Evolutionary conservation across 2,797 vertebrate species (phyloP).

Genomic region (Thunnus albacares): DNA sequence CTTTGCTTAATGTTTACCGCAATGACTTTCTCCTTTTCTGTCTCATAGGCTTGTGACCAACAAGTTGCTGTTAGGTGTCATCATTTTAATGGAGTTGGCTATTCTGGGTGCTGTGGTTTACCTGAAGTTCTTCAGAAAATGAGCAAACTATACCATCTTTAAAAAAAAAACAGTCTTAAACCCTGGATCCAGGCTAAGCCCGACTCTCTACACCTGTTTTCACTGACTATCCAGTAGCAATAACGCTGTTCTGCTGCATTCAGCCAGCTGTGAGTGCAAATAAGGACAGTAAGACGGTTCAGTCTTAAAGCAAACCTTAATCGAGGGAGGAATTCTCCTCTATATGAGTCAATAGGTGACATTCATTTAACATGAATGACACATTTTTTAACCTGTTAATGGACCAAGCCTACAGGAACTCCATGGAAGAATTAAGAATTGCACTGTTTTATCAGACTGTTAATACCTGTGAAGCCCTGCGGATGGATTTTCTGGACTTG

Average conservation of each 20-base stretch:
- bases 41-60: slow-evolving; percentile 92
- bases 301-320: slow-evolving; percentile 23
- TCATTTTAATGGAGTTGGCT: slow-evolving; percentile 94
- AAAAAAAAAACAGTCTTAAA: neutral
- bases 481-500: slow-evolving; percentile 25
- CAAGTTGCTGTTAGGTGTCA: slow-evolving; percentile 92
- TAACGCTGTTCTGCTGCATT: slow-evolving; percentile 51
- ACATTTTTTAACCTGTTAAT: slow-evolving; percentile 20
- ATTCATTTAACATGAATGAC: neutral
- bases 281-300: slow-evolving; percentile 12
- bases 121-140: slow-evolving; percentile 93
- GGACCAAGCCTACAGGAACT: slow-evolving; percentile 43
- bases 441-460: slow-evolving; percentile 46
- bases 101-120: slow-evolving; percentile 95
- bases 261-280: slow-evolving; percentile 27
- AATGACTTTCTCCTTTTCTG: slow-evolving; percentile 21
- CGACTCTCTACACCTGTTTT: slow-evolving; percentile 25
- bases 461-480: slow-evolving; percentile 1
- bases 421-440: slow-evolving; percentile 19
- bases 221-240: slow-evolving; percentile 48
- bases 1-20: neutral
- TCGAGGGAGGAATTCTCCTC: slow-evolving; percentile 5
- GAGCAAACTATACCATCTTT: neutral
- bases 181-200: slow-evolving; percentile 27
- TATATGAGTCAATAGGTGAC: slow-evolving; percentile 3